Base-by-base conservation (phyloP, 2,888 invertebrate genomes). In the Blastobasis adustella region DNA sequence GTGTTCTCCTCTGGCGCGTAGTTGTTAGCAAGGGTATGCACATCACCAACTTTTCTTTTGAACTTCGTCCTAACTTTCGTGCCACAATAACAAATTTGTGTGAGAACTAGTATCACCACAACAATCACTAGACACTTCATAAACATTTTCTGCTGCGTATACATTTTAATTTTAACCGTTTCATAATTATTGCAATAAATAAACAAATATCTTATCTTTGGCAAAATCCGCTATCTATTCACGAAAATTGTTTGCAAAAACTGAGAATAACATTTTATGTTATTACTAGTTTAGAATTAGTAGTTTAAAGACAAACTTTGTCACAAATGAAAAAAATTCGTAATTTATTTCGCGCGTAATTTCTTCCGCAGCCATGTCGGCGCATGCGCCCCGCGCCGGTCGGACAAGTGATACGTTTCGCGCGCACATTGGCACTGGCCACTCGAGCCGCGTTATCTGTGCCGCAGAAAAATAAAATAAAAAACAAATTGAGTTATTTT, bases 161-260 rank as follows among this genome's bases (percentile, higher is more conserved):
- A 72, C 84, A 85, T 85, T 71, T 81, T 85, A 72, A 85, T 84
- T 71, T 81, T 85, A 72, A 65, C 61, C 68, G 69, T 75, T 68
- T 73, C 81, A 81, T 81, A 76, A 71, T 81, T 78, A 66, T 55
- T 46, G 80, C 78, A 66, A 54, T 46, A 69, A 66, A 60, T 64
- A 55, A 62, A 61, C 60, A 61, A 58, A 45, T 56, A 56, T 23
- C 23, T 23, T 2, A 59, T 73, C 71, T 76, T 73, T 76, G 72
- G 70, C 60, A 53, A 48, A n/a, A 55, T 59, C 49, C 47, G 39
- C 52, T 50, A 46, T 9, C 23, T 45, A 47, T 55, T 47, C 7
- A 49, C 41, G 37, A 39, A 50, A 46, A 49, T 49, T 38, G 6
- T 49, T 39, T 38, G 43, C 46, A 37, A 42, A 9, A 40, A 48